A percentile compares a stretch with the other conserved stretches of the same genome.
Evolutionary conservation across 2,113 vertebrate genomes (phyloP).

Genomic region (Psittacus erithacus): DNA sequence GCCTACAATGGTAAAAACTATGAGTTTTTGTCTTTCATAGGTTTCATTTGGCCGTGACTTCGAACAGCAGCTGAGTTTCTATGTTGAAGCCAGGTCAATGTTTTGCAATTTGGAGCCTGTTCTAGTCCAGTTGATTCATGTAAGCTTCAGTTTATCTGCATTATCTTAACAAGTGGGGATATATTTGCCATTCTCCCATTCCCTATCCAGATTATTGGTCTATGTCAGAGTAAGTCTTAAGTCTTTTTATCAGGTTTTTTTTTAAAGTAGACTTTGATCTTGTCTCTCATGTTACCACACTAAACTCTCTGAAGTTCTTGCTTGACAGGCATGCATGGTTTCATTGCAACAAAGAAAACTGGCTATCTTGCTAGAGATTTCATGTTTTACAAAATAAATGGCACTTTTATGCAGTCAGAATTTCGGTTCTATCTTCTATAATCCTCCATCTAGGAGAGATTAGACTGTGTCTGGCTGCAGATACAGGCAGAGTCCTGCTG

Average conservation of each 20-base stretch:
- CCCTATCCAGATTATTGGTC: not conserved
- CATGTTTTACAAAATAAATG: not conserved
- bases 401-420: not conserved
- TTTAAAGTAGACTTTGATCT: not conserved
- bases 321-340: not conserved
- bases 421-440: not conserved
- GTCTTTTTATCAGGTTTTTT: not conserved
- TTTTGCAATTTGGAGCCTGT: constrained; percentile 97
- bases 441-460: not conserved
- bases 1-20: not conserved
- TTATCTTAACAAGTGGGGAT: not conserved
- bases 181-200: not conserved
- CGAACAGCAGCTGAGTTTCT: constrained; percentile 97
- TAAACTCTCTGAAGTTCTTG: not conserved
- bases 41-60: constrained; percentile 98
- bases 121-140: constrained; percentile 93
- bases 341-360: not conserved
- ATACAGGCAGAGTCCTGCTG: not conserved
- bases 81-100: constrained; percentile 92
- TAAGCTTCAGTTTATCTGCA: constrained; percentile 71
- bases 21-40: constrained; percentile 58
- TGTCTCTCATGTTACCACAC: not conserved
- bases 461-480: not conserved
- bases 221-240: not conserved
- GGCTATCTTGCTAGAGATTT: not conserved